Evolutionary conservation across 37 sponge, comb jelly and placozoan species (phyloP).

Genomic region (Theonella swinhoei): DNA sequence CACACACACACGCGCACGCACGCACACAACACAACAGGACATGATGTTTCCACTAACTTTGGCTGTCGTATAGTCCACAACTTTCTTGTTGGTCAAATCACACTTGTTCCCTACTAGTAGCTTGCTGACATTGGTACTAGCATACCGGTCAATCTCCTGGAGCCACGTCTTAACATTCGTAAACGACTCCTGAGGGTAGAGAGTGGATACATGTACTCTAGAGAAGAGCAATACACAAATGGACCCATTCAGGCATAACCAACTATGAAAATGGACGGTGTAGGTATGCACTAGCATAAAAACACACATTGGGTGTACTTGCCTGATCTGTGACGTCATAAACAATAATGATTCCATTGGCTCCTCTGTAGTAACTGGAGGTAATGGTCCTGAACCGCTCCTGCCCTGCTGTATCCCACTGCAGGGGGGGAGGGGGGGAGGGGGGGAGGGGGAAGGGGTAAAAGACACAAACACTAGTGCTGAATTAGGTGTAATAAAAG

Average conservation of each 20-base stretch:
- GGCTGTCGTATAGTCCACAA: constrained; percentile 95
- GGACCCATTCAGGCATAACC: neutral
- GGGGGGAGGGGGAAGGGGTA: no score
- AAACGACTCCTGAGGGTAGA: constrained; percentile 76
- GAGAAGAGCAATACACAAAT: no score
- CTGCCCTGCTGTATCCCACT: constrained; percentile 99
- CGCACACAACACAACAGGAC: no score
- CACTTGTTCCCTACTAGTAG: constrained; percentile 98
- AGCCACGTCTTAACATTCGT: constrained; percentile 97
- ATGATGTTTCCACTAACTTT: constrained; percentile 77
- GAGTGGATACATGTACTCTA: neutral
- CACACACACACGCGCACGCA: no score
- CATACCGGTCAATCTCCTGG: constrained; percentile 99
- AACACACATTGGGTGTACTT: neutral
- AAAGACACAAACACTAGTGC: neutral
- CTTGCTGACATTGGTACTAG: constrained; percentile 92
- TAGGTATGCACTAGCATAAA: neutral
- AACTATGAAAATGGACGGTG: neutral
- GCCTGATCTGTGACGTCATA: constrained; percentile 99
- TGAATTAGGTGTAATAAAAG: neutral
- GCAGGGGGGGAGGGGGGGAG: neutral
- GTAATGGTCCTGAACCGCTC: constrained; percentile 98
- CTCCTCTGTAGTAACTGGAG: constrained; percentile 97
- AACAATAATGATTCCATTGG: constrained; percentile 97
- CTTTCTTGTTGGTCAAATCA: constrained; percentile 96